These are phyloP conservation scores for Phytoseiulus persimilis DNA, from an alignment of 2,888 invertebrate species.

Conservation along the genomic window DNA sequence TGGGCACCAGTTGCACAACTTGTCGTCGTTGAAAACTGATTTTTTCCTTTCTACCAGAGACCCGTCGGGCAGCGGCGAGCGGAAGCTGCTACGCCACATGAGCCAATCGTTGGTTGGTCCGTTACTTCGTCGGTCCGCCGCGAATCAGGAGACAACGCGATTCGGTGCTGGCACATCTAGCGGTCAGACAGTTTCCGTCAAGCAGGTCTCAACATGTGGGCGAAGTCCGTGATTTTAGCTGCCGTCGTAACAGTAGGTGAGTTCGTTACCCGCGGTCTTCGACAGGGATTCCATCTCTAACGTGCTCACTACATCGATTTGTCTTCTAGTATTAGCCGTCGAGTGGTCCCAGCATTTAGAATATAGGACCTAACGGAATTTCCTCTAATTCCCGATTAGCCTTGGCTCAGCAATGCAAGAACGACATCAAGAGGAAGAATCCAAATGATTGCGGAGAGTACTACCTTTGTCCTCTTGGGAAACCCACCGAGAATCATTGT, in stretches of 20 bases:
- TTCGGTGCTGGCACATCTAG: neutral
- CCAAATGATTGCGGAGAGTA: constrained; percentile 16
- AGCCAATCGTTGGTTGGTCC: neutral
- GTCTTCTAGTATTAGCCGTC: neutral
- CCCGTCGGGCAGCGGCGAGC: neutral
- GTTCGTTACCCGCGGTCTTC: neutral
- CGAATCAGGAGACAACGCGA: neutral
- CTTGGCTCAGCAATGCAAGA: constrained; percentile 11
- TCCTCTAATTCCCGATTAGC: neutral
- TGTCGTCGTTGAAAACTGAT: neutral
- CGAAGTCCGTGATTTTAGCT: neutral
- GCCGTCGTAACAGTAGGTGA: neutral
- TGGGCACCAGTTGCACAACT: neutral
- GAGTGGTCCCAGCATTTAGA: no score
- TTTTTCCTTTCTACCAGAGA: neutral
- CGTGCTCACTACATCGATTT: neutral
- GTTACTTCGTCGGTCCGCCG: neutral
- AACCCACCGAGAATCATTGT: constrained; percentile 23
- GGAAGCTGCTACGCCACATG: neutral
- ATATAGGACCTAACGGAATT: neutral
- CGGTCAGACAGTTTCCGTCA: neutral
- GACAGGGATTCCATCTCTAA: neutral
- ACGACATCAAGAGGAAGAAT: constrained; percentile 6
- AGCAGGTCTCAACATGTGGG: neutral
- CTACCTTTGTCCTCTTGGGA: neutral